A percentile compares a stretch with the other conserved stretches of the same genome.
These are phyloP conservation scores for Araneus ventricosus DNA, from an alignment of 1,140 invertebrate species.

Conservation along the genomic window DNA sequence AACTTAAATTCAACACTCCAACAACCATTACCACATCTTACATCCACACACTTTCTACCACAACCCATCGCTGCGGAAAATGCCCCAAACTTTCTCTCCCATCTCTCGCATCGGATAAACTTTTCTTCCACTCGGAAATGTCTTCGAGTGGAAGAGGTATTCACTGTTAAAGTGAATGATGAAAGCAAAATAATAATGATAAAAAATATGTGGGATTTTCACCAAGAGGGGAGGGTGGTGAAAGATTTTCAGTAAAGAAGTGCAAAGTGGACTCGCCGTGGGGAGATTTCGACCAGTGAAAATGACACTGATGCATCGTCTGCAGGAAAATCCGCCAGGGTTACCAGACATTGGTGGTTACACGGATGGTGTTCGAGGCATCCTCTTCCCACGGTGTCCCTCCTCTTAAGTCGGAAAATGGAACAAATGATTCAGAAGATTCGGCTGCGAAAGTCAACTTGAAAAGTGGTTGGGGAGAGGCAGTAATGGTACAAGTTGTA, in stretches of 20 bases:
- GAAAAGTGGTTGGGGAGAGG: neutral
- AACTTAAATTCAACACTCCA: neutral
- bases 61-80: neutral
- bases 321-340: conserved; percentile 28
- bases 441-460: neutral
- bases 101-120: neutral
- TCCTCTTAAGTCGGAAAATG: neutral
- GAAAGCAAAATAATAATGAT: neutral
- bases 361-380: neutral
- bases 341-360: conserved; percentile 18
- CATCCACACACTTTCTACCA: neutral
- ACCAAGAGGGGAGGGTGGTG: neutral
- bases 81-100: neutral
- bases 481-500: too few species aligned
- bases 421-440: neutral
- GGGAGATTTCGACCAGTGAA: conserved; percentile 37
- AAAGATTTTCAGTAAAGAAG: neutral
- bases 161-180: conserved; percentile 15
- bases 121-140: neutral
- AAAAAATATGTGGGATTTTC: conserved; percentile 11
- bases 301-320: conserved; percentile 51
- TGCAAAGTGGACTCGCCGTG: conserved; percentile 18
- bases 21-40: neutral
- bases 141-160: conserved; percentile 16
- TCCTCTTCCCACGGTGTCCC: neutral